Evolutionary conservation across 2,888 invertebrate genomes (phyloP).

Genomic region (Diogma glabrata): DNA sequence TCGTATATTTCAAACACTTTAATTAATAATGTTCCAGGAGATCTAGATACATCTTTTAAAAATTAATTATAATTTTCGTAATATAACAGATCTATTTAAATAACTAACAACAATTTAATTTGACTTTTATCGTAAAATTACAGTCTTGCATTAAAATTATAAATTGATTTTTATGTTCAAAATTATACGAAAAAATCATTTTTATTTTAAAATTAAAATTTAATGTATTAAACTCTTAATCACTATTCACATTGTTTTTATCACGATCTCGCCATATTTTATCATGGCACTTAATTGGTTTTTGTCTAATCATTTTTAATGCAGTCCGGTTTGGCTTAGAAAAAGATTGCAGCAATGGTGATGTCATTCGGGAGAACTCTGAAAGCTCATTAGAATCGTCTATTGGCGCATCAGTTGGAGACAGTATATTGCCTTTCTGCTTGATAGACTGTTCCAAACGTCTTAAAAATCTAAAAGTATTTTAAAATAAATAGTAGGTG

Average conservation of each 20-base stretch:
- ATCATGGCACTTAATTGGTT: constrained; percentile 21
- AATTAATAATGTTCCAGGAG: too few relatives aligned
- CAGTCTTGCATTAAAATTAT: too few relatives aligned
- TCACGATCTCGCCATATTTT: constrained; percentile 3
- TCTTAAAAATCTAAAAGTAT: constrained; percentile 49
- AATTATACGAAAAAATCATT: too few relatives aligned
- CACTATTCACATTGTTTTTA: constrained; percentile 6
- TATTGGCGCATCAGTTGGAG: constrained; percentile 41
- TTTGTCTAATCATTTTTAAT: constrained; percentile 20
- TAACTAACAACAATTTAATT: too few relatives aligned
- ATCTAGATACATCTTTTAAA: too few relatives aligned
- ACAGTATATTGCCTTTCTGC: constrained; percentile 44
- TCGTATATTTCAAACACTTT: too few relatives aligned
- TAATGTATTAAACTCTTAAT: constrained; percentile 1
- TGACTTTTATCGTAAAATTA: too few relatives aligned
- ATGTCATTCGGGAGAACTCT: constrained; percentile 52
- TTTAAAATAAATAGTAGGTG: constrained; percentile 15
- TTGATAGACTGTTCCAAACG: constrained; percentile 60
- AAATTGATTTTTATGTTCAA: too few relatives aligned
- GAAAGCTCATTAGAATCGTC: constrained; percentile 43
- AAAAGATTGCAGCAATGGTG: constrained; percentile 40
- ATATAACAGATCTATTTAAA: too few relatives aligned
- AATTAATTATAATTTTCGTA: too few relatives aligned
- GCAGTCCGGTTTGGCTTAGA: not conserved
- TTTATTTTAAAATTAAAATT: too few relatives aligned